phyloP scores from a whole-genome alignment of 2,888 invertebrate species.

The Nyleta sp. region DNA sequence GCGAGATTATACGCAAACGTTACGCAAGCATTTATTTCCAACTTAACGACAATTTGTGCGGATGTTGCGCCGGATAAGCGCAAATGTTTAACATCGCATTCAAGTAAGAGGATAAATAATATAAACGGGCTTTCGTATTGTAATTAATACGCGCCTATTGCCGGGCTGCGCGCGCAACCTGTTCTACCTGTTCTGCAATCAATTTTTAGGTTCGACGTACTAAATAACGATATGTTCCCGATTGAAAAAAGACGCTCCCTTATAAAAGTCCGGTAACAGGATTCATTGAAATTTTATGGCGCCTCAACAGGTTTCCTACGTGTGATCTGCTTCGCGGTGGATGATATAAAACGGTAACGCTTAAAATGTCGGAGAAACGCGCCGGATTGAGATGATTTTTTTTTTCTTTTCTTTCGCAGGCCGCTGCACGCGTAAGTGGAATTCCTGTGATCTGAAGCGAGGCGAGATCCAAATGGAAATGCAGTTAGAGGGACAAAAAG shows the following conservation, averaged over 20 bases:
- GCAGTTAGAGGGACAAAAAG: slow-evolving; percentile 39
- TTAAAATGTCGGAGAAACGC: slow-evolving; percentile 37
- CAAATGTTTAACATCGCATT: slow-evolving; percentile 55
- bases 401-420: neutral
- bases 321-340: slow-evolving; percentile 51
- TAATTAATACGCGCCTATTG: slow-evolving; percentile 58
- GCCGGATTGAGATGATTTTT: slow-evolving; percentile 46
- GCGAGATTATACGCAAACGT: slow-evolving; percentile 34
- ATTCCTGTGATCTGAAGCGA: slow-evolving; percentile 59
- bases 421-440: slow-evolving; percentile 36
- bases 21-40: slow-evolving; percentile 57
- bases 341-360: slow-evolving; percentile 57
- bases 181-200: slow-evolving; percentile 54
- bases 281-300: slow-evolving; percentile 59
- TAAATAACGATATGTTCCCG: slow-evolving; percentile 57
- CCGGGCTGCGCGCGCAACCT: slow-evolving; percentile 42
- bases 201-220: slow-evolving; percentile 52
- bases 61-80: slow-evolving; percentile 55
- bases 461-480: slow-evolving; percentile 40
- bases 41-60: slow-evolving; percentile 61
- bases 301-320: slow-evolving; percentile 59
- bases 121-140: slow-evolving; percentile 55
- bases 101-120: slow-evolving; percentile 59
- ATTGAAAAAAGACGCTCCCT: slow-evolving; percentile 45
- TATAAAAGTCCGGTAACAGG: slow-evolving; percentile 58